Evolutionary conservation across 1,140 invertebrate species (phyloP), one percentile per base, ranked within the genome.

Genomic region (Hesperophylax magnus): DNA sequence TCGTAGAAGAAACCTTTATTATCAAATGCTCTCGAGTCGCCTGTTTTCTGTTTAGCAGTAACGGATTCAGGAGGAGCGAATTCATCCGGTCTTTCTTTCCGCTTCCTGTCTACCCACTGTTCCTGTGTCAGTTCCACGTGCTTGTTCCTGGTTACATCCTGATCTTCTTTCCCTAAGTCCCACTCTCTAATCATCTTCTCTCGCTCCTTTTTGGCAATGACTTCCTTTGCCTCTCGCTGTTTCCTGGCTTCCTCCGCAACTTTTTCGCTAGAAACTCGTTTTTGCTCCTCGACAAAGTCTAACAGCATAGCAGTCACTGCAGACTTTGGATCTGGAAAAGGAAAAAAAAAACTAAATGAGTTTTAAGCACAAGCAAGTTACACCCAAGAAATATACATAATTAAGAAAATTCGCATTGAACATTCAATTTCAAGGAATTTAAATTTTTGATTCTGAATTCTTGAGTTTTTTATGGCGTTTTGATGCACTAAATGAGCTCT

Each of bases 91-190:
- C 95, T 91, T 85, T 94, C 92, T 80, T 89, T 87, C 74, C 95
- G 91, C 86, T 95, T 93, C 84, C 94, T 93, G 77, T 94, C 90
- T 14, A 95, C 92, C 94, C 95, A 96, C 88, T 96, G 93, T 86
- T 95, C 93, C 90, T 96, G 95, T 0, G 92, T 92, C 92, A 96
- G 93, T 79, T 91, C 88, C 82, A 90, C 88, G 81, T 91, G 90
- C 84, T 91, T 91, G 69, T 91, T 91, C 20, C 83, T 58, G 86
- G 86, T 85, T 2, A 34, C 20, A 17, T 88, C 83, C 83, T 88
- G 86, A 1, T 85, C 83, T 2, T 85, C 84, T 85, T 95, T 95
- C 2, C 93, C 92, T 17, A 92, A 85, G 85, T 95, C 94, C 94
- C 94, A 95, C 39, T 94, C 93, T 15, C 94, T 86, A 7, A 95